Base-by-base conservation (phyloP, 2,888 invertebrate species). In the Lypha dubia region DNA sequence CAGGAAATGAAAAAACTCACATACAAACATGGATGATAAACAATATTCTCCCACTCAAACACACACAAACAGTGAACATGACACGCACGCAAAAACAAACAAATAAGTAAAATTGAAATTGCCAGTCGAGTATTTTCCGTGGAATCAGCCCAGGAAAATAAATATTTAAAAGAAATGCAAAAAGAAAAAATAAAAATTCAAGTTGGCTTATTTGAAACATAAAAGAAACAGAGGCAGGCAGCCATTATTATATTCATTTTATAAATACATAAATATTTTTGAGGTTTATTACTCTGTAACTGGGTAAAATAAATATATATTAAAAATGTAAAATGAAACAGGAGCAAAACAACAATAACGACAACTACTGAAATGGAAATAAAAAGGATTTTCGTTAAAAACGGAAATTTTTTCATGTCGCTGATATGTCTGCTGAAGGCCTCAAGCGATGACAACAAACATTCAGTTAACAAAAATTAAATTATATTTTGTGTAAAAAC, bases 371-470 rank as follows among this genome's bases (percentile, higher is more conserved):
- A 71, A 71, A 58, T 70, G 56, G 32, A 70, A 56, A 63, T 56
- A 44, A 44, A 44, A 44, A 44, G 44, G n/a, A 44, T 44, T 44
- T 44, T 44, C 44, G 44, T 44, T 73, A 60, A 67, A 60, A 74
- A 60, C 67, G 67, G 74, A 74, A 68, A 62, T 32, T 67, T 73
- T 68, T 80, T 74, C 41, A 24, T 62, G 74, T 51, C 74, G 67
- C 74, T 74, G 80, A 67, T 67, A 73, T 73, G 79, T 79, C 65
- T 56, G 24, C 56, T 46, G 17, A 51, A 71, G 51, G 46, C 77
- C 60, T 56, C n/a, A 56, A 56, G 22, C 9, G 3, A 17, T 17
- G 49, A 51, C 17, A 22, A 51, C 44, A 44, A 44, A 44, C n/a
- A 44, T 44, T n/a, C 44, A 15, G 9, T 44, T 44, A 44, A 44